A percentile compares a stretch with the other conserved stretches of the same genome.
Evolutionary conservation across 2,113 vertebrate species (phyloP).

Genomic region (Cavia porcellus): DNA sequence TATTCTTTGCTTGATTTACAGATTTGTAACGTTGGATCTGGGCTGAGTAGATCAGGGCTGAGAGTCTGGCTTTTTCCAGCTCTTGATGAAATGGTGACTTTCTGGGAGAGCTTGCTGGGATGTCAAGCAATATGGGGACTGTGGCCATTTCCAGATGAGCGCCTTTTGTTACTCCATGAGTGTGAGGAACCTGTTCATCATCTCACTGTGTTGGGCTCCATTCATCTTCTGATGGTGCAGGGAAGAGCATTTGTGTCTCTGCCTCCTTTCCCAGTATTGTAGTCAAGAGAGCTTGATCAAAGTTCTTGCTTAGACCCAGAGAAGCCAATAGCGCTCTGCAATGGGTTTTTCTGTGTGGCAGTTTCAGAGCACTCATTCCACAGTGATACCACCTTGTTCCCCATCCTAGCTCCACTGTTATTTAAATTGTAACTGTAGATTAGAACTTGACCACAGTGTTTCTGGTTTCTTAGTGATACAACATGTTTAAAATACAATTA

Average conservation of each 20-base stretch:
- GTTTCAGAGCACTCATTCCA: neutral
- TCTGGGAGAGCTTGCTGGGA: neutral
- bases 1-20: neutral
- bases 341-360: neutral
- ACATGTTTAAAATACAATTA: neutral
- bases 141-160: neutral
- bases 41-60: neutral
- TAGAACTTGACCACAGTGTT: neutral
- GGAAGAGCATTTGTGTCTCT: neutral
- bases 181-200: neutral
- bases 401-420: neutral
- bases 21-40: neutral
- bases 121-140: neutral
- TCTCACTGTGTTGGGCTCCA: neutral
- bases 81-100: neutral
- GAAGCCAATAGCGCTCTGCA: fast-evolving
- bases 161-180: neutral
- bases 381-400: neutral
- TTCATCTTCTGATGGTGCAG: neutral
- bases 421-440: neutral
- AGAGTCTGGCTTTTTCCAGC: neutral
- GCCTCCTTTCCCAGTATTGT: neutral
- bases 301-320: neutral
- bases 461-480: neutral
- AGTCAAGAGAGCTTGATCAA: neutral